Percentiles rank a stretch among this genome's conserved stretches.
Evolutionary conservation across 37 sponge, comb jelly and placozoan genomes (phyloP).

Genomic region (Agelas oroides): DNA sequence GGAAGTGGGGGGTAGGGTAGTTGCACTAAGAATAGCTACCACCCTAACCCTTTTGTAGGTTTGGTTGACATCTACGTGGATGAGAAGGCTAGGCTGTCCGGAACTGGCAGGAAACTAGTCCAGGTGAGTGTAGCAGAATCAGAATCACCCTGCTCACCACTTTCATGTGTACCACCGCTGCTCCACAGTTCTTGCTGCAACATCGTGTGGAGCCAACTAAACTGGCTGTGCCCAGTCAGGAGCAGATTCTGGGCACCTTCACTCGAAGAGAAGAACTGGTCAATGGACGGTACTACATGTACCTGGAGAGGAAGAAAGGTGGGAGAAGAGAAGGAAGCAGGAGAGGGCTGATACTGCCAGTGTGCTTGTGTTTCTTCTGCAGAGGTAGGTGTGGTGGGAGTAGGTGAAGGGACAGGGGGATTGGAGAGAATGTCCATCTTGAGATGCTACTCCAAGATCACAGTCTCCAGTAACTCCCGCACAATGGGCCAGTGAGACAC

Average conservation of each 20-base stretch:
- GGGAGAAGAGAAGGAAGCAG: not conserved
- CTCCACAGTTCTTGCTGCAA: slow-evolving; percentile 9
- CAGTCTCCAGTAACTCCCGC: slow-evolving; percentile 42
- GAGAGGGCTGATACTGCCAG: too few relatives aligned
- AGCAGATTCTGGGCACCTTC: slow-evolving; percentile 17
- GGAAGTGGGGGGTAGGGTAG: too few relatives aligned
- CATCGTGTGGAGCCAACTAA: not conserved
- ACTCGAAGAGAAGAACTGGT: slow-evolving; percentile 35
- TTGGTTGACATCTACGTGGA: slow-evolving; percentile 35
- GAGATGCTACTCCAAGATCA: slow-evolving; percentile 68
- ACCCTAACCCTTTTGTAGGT: not conserved
- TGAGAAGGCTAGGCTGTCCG: slow-evolving; percentile 4
- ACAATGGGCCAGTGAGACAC: slow-evolving; percentile 26
- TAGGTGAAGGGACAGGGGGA: not conserved
- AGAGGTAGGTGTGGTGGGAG: slow-evolving; percentile 13
- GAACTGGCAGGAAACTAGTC: slow-evolving; percentile 20
- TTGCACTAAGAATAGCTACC: too few relatives aligned
- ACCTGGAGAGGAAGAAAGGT: slow-evolving; percentile 39
- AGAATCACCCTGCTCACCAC: not conserved
- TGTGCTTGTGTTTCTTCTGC: too few relatives aligned
- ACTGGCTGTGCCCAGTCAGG: not conserved
- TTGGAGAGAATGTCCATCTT: slow-evolving; percentile 33
- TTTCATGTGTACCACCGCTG: too few relatives aligned
- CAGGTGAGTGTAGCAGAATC: slow-evolving; percentile 11
- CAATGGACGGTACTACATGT: slow-evolving; percentile 34